Base-by-base conservation (phyloP, 2,113 vertebrate genomes). In the Athene cunicularia region DNA sequence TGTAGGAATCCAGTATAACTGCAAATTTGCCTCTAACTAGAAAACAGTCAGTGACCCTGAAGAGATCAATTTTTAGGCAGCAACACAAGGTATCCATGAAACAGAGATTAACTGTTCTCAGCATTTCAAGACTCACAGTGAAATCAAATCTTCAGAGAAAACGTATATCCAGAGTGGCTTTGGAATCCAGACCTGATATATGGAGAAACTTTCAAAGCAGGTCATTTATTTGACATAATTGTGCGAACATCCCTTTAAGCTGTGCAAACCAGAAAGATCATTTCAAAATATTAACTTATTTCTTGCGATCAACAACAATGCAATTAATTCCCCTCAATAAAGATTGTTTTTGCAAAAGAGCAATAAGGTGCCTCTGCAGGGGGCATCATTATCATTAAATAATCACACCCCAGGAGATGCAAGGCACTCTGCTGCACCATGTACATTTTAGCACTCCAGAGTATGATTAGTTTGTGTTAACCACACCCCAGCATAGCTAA, bases 311-410 rank as follows among this genome's bases (percentile, higher is more conserved):
- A 97, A 96, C 97, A 97, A 93, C 98, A 98, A 97, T 97, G 97
- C 98, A 97, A 97, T 98, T 98, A 97, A 97, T 98, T 98, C 98
- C 97, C 97, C 96, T 94, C 70, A 17, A 95, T 97, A 96, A 98
- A 98, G 97, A 98, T 91, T 94, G 96, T 97, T 97, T 97, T 98
- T 96, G 95, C 89, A 94, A 97, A 97, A 96, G 97, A 97, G 96
- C 97, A 97, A 97, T 97, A 97, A 98, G 97, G 98, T 97, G 97
- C 92, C 97, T 97, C 98, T 97, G 97, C 97, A 94, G 97, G 98
- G 95, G 96, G 96, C 73, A 39, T 97, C 97, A 95, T 98, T 98
- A 97, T 91, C 94, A 52, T 94, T 98, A 97, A 97, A 97, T 98
- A 98, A 98, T 98, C 97, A 97, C 97, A 95, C 97, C 97, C 97